Base-by-base conservation (phyloP, 2,888 invertebrate genomes). In the Heteromurus nitidus region DNA sequence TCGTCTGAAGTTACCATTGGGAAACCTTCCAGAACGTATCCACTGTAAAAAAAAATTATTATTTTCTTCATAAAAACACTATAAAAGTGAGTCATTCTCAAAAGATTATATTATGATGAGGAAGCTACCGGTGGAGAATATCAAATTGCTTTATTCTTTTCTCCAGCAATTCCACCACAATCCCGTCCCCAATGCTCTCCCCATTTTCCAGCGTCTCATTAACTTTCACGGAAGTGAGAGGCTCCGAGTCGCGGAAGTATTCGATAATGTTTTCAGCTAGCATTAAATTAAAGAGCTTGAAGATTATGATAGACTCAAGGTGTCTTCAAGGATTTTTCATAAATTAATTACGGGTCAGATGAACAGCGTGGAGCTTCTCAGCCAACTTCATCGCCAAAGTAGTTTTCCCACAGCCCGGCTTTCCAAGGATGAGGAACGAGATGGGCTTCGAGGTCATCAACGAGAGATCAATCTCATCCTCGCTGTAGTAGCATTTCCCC, bases 11-110 rank as follows among this genome's bases (percentile, higher is more conserved):
- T 90, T n/a, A 93, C 90, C 44, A 93, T 88, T 22, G 94, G 94
- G 82, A 93, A 89, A 7, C 93, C 93, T 77, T 92, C 92, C 84
- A 93, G 88, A 1, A 94, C 90, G 90, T 92, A 93, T 9, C 93
- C 94, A 87, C 92, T 84, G 69, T 7, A 62, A 11, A 36, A 36
- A 36, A 36, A 36, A 36, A 36, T n/a, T 36, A 36, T 36, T 36
- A 9, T 36, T 9, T 47, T 11, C 20, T 20, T 20, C 16, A 50
- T 18, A 22, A 47, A 47, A n/a, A 53, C 18, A 53, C 22, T 53
- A 22, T 47, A 53, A 22, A 47, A n/a, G 47, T 53, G 22, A 22
- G 53, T 3, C 20, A 36, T 36, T 36, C 36, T 9, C n/a, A n/a
- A 36, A 36, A 5, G 24, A 26, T 24, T 69, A 18, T 31, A 64